A percentile compares a stretch with the other conserved stretches of the same genome.
These are phyloP conservation scores for Chaetodon trifascialis DNA, from an alignment of 2,113 vertebrate species.

Conservation along the genomic window DNA sequence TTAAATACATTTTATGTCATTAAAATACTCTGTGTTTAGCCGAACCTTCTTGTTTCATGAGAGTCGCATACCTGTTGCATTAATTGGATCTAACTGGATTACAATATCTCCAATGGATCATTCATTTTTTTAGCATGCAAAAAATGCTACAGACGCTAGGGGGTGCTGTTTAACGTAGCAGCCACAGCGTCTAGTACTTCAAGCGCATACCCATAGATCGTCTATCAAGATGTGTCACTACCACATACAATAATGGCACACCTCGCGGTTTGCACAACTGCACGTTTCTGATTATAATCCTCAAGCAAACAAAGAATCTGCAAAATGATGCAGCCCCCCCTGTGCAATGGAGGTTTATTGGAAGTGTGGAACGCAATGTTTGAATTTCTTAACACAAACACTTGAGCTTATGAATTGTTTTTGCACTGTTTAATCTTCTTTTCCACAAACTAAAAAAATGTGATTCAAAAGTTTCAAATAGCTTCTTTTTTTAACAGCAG, in stretches of 20 bases:
- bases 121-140: not conserved
- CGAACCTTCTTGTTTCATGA: not conserved
- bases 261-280: not conserved
- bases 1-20: not conserved
- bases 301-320: not conserved
- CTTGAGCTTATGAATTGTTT: not conserved
- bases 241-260: not conserved
- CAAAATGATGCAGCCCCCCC: no score
- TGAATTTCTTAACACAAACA: not conserved
- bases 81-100: not conserved
- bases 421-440: not conserved
- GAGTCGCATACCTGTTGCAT: not conserved
- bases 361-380: not conserved
- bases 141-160: conserved; percentile 25
- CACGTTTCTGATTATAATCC: not conserved
- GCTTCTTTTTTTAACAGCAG: not conserved
- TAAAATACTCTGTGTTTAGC: not conserved
- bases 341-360: no score
- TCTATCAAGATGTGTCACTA: conserved; percentile 28
- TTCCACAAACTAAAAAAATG: not conserved
- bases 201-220: conserved; percentile 19
- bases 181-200: not conserved
- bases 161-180: conserved; percentile 12
- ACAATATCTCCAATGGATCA: not conserved
- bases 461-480: not conserved